phyloP scores from a whole-genome alignment of 2,888 invertebrate species.

The Esperia sulphurella region DNA sequence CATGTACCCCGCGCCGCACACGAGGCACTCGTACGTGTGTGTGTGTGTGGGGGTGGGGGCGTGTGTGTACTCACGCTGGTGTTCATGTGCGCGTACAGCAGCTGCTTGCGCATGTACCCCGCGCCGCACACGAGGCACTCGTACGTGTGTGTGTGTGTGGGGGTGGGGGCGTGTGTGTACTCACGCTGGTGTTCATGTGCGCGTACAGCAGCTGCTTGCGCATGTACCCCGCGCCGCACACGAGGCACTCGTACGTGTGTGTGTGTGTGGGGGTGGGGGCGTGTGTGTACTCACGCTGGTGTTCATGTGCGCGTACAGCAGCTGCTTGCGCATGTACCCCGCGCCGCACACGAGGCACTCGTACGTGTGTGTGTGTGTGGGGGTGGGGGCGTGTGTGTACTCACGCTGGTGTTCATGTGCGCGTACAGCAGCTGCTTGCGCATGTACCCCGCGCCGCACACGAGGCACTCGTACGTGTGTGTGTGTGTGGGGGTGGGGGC shows the following conservation, averaged over 20 bases:
- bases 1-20: constrained; percentile 91
- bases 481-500: too few species aligned
- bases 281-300: constrained; percentile 59
- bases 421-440: constrained; percentile 87
- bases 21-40: constrained; percentile 85
- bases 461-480: constrained; percentile 85
- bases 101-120: constrained; percentile 91
- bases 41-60: too few species aligned
- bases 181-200: constrained; percentile 85
- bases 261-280: too few species aligned
- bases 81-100: constrained; percentile 88
- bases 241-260: constrained; percentile 85
- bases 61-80: constrained; percentile 59
- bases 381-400: constrained; percentile 12
- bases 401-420: constrained; percentile 85
- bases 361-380: constrained; percentile 68
- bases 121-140: constrained; percentile 89
- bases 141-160: constrained; percentile 68
- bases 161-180: constrained; percentile 12
- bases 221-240: constrained; percentile 91
- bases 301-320: constrained; percentile 88
- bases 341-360: constrained; percentile 89
- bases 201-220: constrained; percentile 87
- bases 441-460: constrained; percentile 91
- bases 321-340: constrained; percentile 91